Evolutionary conservation across 2,888 invertebrate genomes (phyloP), one percentile per base, ranked within the genome.

Genomic region (Euzophera pinguis): DNA sequence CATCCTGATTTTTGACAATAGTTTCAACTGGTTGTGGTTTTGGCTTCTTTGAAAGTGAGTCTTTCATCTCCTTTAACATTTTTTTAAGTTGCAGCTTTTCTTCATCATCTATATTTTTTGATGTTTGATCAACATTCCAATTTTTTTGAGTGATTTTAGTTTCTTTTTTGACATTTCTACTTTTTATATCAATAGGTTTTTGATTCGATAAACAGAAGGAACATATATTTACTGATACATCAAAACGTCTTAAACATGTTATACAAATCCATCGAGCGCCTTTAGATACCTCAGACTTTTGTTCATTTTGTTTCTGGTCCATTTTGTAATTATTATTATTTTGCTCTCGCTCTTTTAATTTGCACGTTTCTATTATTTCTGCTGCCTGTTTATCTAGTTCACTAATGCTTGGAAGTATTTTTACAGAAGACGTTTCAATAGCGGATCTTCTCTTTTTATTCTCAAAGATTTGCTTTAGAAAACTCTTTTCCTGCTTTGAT

Each of bases 381-480:
- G 93, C 92, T 0, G 95, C 95, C 78, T 96, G 95, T 62, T 94
- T 92, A 73, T 96, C 96, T 57, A 96, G 79, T 75, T 95, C 95
- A 69, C 95, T 95, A 61, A 95, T 95, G 72, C 93, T 95, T 0
- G 94, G 94, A 47, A 95, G 79, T 90, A 65, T 92, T 91, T 75
- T 94, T 65, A 63, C 92, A 86, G 81, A 63, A 17, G 75, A 56
- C 14, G 75, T 73, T 56, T 86, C 85, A 47, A 78, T 67, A 12
- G 67, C 65, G 3, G 88, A 84, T 64, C 80, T 79, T 64, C 83
- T 78, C 64, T 89, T 84, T 67, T 82, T 77, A 68, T 71, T 71
- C 60, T 91, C 81, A 75, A 92, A 82, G 65, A 90, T 72, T 61
- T 90, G 91, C 67, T 92, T 88, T 16, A 92, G 75, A 67, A 91